Base-by-base conservation (phyloP, 2,113 vertebrate species). In the Pyxicephalus adspersus region DNA sequence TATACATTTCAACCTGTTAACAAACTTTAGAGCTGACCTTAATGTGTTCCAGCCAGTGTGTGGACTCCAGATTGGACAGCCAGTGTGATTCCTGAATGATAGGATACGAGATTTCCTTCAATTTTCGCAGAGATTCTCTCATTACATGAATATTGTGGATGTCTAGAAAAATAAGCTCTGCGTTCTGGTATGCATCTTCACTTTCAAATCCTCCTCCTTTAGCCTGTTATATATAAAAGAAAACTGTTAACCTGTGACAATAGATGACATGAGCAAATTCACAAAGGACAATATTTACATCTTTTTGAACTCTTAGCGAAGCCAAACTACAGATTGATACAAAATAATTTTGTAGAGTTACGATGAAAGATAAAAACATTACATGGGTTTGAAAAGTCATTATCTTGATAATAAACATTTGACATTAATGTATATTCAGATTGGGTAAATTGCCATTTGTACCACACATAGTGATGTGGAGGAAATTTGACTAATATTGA, bases 111-210 rank as follows among this genome's bases (percentile, higher is more conserved):
- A 98, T 95, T 77, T 99, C 98, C 87, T 98, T 98, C 51, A 99
- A 91, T 85, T 99, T 99, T 64, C 96, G 91, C 7, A 98, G 92
- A 0, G 96, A 98, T 86, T 99, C 97, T 75, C 98, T 95, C 98
- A 99, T 99, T 38, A 99, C 97, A 0, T 98, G 98, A 85, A 99
- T 99, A 68, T 99, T 98, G 84, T 99, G 98, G 85, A 99, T 99
- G 84, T 99, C 98, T 88, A 99, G 86, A 84, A 99, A 99, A 83
- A 99, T 91, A 31, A 99, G 87, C 83, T 99, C 98, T 28, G 96
- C 95, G 34, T 98, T 98, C 88, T 98, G 98, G 91, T 99, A 99
- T 4, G 97, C 95, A 65, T 99, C 98, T 84, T 99, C 98, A 0
- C 96, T 99, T 87, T 99, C 98, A 85, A 93, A 99, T 26, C 97